These are phyloP conservation scores for Bradypodion pumilum DNA, from an alignment of 2,797 vertebrate genomes.

Conservation along the genomic window DNA sequence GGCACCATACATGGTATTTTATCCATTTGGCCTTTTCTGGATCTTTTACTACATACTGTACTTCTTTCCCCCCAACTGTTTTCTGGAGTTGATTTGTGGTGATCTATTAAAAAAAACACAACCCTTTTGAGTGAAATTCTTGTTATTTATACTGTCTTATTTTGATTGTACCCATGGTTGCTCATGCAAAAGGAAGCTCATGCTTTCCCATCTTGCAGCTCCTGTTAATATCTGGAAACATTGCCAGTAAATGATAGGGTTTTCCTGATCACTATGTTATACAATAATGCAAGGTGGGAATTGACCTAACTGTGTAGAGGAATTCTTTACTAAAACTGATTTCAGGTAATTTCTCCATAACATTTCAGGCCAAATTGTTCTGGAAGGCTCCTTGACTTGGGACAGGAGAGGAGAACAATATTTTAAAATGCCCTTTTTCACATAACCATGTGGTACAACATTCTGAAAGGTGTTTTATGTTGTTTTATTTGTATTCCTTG, in stretches of 20 bases:
- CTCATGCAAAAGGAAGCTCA: background rate
- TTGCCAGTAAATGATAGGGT: background rate
- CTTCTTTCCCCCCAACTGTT: constrained; percentile 41
- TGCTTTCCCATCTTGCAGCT: background rate
- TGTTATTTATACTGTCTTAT: constrained; percentile 42
- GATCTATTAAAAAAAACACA: constrained; percentile 23
- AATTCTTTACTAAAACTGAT: background rate
- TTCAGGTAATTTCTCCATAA: background rate
- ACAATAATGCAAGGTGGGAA: background rate
- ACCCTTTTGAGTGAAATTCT: constrained; percentile 30
- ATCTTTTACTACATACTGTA: constrained; percentile 37
- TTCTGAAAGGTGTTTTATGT: constrained; percentile 22
- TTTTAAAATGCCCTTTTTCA: too few relatives aligned
- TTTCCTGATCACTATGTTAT: background rate
- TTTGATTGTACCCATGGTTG: background rate
- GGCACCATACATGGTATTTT: constrained; percentile 56
- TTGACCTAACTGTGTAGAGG: background rate
- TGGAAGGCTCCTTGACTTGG: background rate
- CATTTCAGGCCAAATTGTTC: background rate
- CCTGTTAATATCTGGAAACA: background rate
- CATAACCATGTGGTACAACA: background rate
- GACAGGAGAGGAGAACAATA: background rate
- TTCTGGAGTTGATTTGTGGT: constrained; percentile 13
- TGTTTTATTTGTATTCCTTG: constrained; percentile 44
- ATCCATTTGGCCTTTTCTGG: constrained; percentile 58